Percentiles rank a stretch among this genome's conserved stretches.
Evolutionary conservation across 2,888 invertebrate species (phyloP).

Genomic region (Epinotia brunnichana): DNA sequence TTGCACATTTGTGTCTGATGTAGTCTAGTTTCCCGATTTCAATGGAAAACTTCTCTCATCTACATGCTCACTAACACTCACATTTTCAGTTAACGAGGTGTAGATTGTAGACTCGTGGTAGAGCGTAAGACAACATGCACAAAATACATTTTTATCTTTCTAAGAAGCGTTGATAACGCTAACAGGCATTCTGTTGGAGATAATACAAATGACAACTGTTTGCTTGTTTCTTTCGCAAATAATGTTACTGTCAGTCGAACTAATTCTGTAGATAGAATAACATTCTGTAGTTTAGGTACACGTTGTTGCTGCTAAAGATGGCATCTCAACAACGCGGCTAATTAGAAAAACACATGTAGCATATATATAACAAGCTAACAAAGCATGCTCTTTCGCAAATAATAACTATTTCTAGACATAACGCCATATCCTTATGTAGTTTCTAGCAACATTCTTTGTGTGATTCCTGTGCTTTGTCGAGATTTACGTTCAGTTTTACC

Average conservation of each 20-base stretch:
- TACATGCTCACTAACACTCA: constrained; percentile 7
- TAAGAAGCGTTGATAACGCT: constrained; percentile 21
- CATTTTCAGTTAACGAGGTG: neutral
- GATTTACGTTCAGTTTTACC: constrained; percentile 14
- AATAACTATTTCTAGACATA: constrained; percentile 46
- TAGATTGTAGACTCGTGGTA: neutral
- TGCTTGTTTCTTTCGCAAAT: constrained; percentile 35
- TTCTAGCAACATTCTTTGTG: constrained; percentile 30
- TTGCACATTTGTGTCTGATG: neutral
- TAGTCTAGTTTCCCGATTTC: constrained; percentile 4
- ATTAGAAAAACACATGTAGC: constrained; percentile 35
- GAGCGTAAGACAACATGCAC: constrained; percentile 4
- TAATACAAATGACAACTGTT: constrained; percentile 37
- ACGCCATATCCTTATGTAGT: constrained; percentile 36
- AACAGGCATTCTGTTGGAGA: constrained; percentile 19
- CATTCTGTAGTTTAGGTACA: constrained; percentile 2
- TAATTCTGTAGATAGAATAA: constrained; percentile 23
- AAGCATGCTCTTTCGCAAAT: constrained; percentile 54
- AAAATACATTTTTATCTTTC: constrained; percentile 26
- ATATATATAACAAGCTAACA: constrained; percentile 48
- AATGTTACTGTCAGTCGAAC: constrained; percentile 28
- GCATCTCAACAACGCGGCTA: constrained; percentile 20
- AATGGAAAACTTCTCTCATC: neutral
- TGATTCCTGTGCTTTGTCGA: constrained; percentile 14
- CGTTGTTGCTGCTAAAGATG: constrained; percentile 14